Percentiles rank a stretch among this genome's conserved stretches.
These are phyloP conservation scores for Osmerus mordax DNA, from an alignment of 2,113 vertebrate genomes.

Conservation along the genomic window DNA sequence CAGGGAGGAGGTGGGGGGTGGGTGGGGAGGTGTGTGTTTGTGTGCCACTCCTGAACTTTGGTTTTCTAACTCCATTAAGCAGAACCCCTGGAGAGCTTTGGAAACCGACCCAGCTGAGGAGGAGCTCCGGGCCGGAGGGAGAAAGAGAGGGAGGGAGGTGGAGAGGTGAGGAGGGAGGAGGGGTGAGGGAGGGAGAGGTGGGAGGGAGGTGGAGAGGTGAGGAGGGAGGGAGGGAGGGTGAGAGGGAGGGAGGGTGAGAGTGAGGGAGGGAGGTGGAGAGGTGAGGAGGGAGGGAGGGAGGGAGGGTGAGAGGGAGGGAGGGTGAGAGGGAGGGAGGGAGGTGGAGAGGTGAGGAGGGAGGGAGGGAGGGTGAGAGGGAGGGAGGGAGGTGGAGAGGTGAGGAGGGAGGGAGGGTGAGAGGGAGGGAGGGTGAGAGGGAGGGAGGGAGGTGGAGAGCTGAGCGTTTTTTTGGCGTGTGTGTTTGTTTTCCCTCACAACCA, in stretches of 20 bases:
- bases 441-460: not conserved
- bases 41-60: conserved; percentile 2
- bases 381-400: no score
- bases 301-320: no score
- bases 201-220: no score
- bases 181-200: no score
- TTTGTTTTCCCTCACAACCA: not conserved
- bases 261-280: not conserved
- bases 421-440: not conserved
- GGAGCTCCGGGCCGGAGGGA: not conserved
- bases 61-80: not conserved
- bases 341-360: not conserved
- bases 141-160: not conserved
- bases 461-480: not conserved
- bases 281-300: not conserved
- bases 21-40: not conserved
- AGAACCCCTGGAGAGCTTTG: not conserved
- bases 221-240: no score
- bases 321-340: not conserved
- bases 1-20: not conserved
- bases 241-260: not conserved
- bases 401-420: no score
- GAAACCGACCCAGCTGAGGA: not conserved
- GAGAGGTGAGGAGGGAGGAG: no score
- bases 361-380: no score